Conservation (phyloP, 1,140 invertebrate species). For the Sycophaga agraensis region DNA sequence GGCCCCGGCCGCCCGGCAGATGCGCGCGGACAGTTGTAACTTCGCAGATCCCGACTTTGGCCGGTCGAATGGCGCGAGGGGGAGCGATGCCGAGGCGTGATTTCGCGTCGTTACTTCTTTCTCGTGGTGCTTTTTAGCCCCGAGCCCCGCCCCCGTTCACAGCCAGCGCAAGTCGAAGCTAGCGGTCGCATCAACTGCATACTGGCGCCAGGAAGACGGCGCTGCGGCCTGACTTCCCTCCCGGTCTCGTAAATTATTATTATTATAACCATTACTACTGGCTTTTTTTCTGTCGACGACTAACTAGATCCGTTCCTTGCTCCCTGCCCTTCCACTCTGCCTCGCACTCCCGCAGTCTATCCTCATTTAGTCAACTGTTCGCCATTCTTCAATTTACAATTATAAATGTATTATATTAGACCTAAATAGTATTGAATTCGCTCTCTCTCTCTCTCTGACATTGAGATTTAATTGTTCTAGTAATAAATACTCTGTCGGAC, state of each 20-base stretch:
- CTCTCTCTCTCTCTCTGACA: too few relatives aligned
- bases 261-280: conserved; percentile 10
- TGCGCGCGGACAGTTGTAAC: neutral
- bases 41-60: conserved; percentile 6
- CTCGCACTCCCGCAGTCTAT: neutral
- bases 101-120: conserved; percentile 27
- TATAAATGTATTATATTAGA: too few relatives aligned
- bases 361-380: too few relatives aligned
- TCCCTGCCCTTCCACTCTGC: neutral
- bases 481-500: too few relatives aligned
- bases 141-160: neutral
- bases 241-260: conserved; percentile 7
- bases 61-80: conserved; percentile 1
- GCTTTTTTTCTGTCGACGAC: conserved; percentile 11
- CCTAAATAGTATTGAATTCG: too few relatives aligned
- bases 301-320: conserved; percentile 24
- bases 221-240: too few relatives aligned
- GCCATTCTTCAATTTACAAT: too few relatives aligned
- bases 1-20: too few relatives aligned
- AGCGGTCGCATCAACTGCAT: too few relatives aligned
- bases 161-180: too few relatives aligned
- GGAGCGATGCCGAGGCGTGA: conserved; percentile 11
- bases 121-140: neutral
- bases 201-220: too few relatives aligned
- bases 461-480: too few relatives aligned